Conservation (phyloP, 2,888 invertebrate genomes). For the Harpalus rubripes region DNA sequence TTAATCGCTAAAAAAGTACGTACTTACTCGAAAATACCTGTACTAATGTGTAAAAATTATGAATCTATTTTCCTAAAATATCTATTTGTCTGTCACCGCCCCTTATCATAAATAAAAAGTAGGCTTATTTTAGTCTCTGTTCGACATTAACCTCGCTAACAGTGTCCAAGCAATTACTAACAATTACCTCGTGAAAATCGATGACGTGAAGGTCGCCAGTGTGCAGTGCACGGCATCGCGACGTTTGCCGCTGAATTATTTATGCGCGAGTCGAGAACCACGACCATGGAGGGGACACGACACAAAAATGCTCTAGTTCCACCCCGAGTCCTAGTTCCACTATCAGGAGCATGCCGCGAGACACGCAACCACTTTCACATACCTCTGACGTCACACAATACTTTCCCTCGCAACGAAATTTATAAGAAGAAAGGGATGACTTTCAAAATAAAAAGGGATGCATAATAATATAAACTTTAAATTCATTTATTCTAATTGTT, state of each 20-base stretch:
- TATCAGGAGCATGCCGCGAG: too few species aligned
- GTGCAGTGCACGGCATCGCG: constrained; percentile 22
- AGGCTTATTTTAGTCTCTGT: neutral
- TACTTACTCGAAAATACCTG: too few species aligned
- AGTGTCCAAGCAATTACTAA: constrained; percentile 32
- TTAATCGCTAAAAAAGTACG: too few species aligned
- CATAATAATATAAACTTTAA: too few species aligned
- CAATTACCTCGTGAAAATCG: constrained; percentile 2
- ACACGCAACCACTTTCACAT: constrained; percentile 49
- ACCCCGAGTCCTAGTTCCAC: constrained; percentile 32
- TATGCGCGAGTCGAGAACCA: constrained; percentile 26
- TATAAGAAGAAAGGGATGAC: neutral
- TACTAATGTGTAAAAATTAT: too few species aligned
- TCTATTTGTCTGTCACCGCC: too few species aligned
- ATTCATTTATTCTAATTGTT: too few species aligned
- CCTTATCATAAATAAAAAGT: neutral
- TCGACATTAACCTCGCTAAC: neutral
- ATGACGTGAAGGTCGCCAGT: constrained; percentile 49
- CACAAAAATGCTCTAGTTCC: constrained; percentile 51
- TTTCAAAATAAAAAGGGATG: neutral
- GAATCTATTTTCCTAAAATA: too few species aligned
- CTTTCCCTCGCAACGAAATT: neutral
- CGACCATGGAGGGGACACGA: neutral
- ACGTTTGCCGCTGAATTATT: constrained; percentile 53
- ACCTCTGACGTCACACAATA: constrained; percentile 28